A percentile compares a stretch with the other conserved stretches of the same genome.
These are phyloP conservation scores for Folsomia manolachei DNA, from an alignment of 2,888 invertebrate genomes.

Conservation along the genomic window DNA sequence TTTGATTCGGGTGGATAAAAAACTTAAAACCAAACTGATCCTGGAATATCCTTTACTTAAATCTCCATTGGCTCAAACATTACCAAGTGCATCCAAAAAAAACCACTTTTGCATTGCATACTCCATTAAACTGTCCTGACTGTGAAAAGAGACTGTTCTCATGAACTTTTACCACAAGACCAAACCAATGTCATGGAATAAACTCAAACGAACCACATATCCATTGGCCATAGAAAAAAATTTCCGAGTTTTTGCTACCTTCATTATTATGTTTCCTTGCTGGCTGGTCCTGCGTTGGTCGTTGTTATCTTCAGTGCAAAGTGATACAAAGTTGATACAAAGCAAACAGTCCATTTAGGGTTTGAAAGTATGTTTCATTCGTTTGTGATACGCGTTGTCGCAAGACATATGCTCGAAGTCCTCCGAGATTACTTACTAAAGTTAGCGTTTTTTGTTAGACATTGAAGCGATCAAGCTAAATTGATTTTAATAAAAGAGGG, in stretches of 20 bases:
- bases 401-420: too few species aligned
- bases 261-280: neutral
- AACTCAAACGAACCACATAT: constrained; percentile 1
- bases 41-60: neutral
- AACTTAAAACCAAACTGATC: too few species aligned
- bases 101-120: neutral
- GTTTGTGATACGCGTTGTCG: too few species aligned
- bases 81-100: constrained; percentile 7
- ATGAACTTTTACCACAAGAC: constrained; percentile 9
- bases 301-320: neutral
- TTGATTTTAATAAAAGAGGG: neutral
- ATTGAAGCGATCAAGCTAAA: neutral
- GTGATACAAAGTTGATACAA: too few species aligned
- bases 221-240: neutral
- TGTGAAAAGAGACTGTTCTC: constrained; percentile 13
- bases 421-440: neutral
- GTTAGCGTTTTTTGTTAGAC: neutral
- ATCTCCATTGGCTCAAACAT: neutral
- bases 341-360: neutral
- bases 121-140: constrained; percentile 4
- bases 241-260: neutral
- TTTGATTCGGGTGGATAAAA: constrained; percentile 19
- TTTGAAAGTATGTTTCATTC: neutral
- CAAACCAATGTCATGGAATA: constrained; percentile 6
- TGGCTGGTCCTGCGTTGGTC: too few species aligned